Evolutionary conservation across 1,140 invertebrate genomes (phyloP), one percentile per base, ranked within the genome.

Genomic region (Mya arenaria): DNA sequence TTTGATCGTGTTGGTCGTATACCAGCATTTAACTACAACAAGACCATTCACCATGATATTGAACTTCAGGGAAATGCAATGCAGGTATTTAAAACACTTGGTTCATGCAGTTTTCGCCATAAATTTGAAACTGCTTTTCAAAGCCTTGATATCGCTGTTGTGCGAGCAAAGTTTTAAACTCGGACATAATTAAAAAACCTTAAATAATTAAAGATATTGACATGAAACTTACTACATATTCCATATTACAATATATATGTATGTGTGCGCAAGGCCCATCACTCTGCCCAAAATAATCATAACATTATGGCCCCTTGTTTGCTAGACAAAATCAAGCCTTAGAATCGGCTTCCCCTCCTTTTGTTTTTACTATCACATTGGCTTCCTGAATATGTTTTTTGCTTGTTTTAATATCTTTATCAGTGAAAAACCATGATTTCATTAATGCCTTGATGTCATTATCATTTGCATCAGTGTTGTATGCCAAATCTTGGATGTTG

Each of bases 11-110:
- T 78, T 1, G 62, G 60, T 0, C 58, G 74, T n/a, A 60, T 78
- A 23, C 60, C 74, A 23, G 58, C 58, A 10, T 78, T 78, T 41
- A 65, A 66, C 60, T 65, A 55, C 58, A 48, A 39, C 13, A 60
- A 65, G 23, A 37, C 32, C 19, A 17, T 28, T 2, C 69, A 72
- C 19, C 56, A 66, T 78, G 74, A 78, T n/a, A 30, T 30, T 65
- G 74, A 78, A 32, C 41, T 78, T 15, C 58, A 63, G n/a, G 74
- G 74, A 52, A 78, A 55, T 66, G 74, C 74, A 15, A 78, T 78
- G 74, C 74, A 78, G 74, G 74, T 78, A 78, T 32, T 15, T 58
- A n/a, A n/a, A n/a, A n/a, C n/a, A n/a, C n/a, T n/a, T n/a, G n/a
- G n/a, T n/a, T 13, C 25, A 19, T 6, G 17, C 44, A n/a, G 10